Evolutionary conservation across 2,888 invertebrate genomes (phyloP).

Genomic region (Gerosis bhagava): DNA sequence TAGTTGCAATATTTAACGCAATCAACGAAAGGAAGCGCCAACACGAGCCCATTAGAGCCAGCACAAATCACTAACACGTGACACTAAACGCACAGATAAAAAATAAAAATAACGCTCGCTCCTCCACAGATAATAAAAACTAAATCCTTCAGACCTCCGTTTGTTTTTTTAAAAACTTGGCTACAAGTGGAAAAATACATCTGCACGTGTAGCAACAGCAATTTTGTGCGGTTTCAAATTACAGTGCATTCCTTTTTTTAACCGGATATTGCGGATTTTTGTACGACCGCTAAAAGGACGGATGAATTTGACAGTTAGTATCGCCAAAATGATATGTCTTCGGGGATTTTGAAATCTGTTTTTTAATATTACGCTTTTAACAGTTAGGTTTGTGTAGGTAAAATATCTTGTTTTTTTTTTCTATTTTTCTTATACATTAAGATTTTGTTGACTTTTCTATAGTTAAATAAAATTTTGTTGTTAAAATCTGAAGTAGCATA

Average conservation of each 20-base stretch:
- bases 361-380: too few species aligned
- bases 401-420: too few species aligned
- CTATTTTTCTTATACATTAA: too few species aligned
- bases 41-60: slow-evolving; percentile 59
- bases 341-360: slow-evolving; percentile 15
- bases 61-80: slow-evolving; percentile 26
- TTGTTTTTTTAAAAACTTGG: slow-evolving; percentile 50
- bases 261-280: slow-evolving; percentile 73
- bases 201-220: slow-evolving; percentile 66
- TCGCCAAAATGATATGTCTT: slow-evolving; percentile 27
- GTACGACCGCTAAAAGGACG: slow-evolving; percentile 51
- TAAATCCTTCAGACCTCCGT: slow-evolving; percentile 40
- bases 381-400: too few species aligned
- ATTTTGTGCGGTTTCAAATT: slow-evolving; percentile 76
- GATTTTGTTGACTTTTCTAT: too few species aligned
- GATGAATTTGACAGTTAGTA: slow-evolving; percentile 44
- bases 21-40: slow-evolving; percentile 63
- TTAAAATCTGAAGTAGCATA: too few species aligned
- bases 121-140: slow-evolving; percentile 68
- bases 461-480: too few species aligned
- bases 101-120: slow-evolving; percentile 12
- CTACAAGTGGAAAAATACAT: slow-evolving; percentile 54
- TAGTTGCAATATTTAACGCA: slow-evolving; percentile 58
- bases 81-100: slow-evolving; percentile 24
- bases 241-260: slow-evolving; percentile 65